A percentile compares a stretch with the other conserved stretches of the same genome.
Conservation (phyloP, 2,113 vertebrate genomes). For the Toxostoma redivivum region DNA sequence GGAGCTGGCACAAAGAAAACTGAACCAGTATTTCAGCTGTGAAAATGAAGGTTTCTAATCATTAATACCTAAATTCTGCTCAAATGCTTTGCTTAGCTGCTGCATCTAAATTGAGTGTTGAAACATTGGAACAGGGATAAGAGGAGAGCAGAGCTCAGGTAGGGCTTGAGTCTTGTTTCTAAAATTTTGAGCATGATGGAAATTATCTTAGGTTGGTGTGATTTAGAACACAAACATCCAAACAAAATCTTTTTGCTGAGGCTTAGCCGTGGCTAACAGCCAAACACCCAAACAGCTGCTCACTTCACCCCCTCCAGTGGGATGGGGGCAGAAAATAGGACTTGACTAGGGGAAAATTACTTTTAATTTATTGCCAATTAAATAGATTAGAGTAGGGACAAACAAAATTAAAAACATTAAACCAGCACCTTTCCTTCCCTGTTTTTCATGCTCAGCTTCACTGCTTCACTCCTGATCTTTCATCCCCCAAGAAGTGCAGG, state of each 20-base stretch:
- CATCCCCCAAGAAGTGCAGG: fast-evolving
- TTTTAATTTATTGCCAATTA: background rate
- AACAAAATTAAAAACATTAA: background rate
- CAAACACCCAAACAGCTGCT: background rate
- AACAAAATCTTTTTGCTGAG: background rate
- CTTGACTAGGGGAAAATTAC: background rate
- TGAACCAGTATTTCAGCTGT: background rate
- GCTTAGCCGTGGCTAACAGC: background rate
- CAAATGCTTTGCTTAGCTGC: background rate
- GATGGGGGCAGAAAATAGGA: background rate
- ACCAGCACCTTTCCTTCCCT: background rate
- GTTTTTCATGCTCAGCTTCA: background rate
- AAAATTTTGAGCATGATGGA: background rate
- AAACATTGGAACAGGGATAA: background rate
- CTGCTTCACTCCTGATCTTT: background rate
- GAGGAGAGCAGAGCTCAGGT: background rate
- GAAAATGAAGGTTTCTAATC: background rate
- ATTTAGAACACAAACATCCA: background rate
- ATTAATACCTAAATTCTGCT: background rate
- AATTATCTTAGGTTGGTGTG: background rate
- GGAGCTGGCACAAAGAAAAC: background rate
- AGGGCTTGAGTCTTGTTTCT: background rate
- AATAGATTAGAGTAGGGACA: background rate
- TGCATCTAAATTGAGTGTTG: background rate
- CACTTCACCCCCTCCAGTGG: background rate